Conservation (phyloP, 2,888 invertebrate genomes). For the Drosophila pullipes region DNA sequence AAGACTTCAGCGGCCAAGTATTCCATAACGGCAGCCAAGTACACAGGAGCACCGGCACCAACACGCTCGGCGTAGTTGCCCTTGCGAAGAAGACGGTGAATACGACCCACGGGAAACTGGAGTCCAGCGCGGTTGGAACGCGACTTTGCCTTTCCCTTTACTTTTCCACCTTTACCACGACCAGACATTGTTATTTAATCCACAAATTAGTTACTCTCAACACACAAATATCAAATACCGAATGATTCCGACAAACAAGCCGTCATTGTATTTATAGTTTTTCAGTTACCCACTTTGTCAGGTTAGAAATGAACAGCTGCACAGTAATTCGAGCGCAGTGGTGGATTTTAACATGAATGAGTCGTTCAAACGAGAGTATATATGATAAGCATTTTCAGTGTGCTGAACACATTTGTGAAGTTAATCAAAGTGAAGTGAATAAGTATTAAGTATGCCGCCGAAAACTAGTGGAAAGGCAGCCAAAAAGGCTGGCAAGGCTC, state of each 20-base stretch:
- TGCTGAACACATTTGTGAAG: conserved; percentile 18
- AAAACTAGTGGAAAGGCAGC: conserved; percentile 85
- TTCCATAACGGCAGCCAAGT: conserved; percentile 88
- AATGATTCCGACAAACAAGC: no score
- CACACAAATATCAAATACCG: no score
- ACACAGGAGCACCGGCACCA: conserved; percentile 86
- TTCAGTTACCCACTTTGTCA: no score
- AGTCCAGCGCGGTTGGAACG: conserved; percentile 87
- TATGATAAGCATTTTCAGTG: neutral
- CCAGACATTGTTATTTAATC: no score
- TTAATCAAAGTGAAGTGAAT: conserved; percentile 21
- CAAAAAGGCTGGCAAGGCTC: conserved; percentile 87
- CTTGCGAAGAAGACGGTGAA: conserved; percentile 87
- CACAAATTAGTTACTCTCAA: no score
- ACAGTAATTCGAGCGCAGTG: no score
- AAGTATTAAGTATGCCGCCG: conserved; percentile 66
- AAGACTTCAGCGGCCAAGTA: conserved; percentile 90
- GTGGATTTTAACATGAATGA: no score
- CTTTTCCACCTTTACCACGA: conserved; percentile 86
- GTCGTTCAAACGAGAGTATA: no score
- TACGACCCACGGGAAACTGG: conserved; percentile 88
- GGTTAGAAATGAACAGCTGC: no score
- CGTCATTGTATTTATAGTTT: no score
- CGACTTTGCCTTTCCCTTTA: conserved; percentile 86
- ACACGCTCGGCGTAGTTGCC: conserved; percentile 87